Conservation (phyloP, 2,113 vertebrate genomes). For the Gallinago undulata region DNA sequence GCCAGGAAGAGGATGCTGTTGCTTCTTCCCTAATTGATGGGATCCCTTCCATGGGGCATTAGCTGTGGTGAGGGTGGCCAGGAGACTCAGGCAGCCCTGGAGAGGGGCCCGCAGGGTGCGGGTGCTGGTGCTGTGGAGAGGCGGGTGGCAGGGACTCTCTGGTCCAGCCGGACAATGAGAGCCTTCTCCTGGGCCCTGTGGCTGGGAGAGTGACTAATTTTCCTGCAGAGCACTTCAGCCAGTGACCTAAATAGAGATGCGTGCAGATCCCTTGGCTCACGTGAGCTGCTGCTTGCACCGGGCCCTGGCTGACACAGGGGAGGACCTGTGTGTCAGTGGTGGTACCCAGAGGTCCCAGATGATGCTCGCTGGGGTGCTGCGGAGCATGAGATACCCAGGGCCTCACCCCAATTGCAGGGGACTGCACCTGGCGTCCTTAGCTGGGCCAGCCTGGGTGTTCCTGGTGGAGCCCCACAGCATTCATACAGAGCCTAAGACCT, state of each 20-base stretch:
- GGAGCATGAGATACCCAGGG: background rate
- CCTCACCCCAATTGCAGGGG: background rate
- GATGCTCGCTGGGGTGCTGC: background rate
- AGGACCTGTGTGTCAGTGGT: accelerated
- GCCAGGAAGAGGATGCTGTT: background rate
- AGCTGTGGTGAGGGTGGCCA: accelerated
- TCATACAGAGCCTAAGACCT: accelerated
- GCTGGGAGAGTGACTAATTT: background rate
- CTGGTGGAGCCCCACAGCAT: accelerated
- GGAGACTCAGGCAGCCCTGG: background rate
- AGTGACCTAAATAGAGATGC: constrained; percentile 34
- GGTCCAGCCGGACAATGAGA: background rate
- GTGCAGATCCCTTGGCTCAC: background rate
- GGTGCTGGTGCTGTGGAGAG: accelerated
- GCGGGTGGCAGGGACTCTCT: accelerated
- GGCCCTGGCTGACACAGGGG: background rate
- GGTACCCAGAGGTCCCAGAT: accelerated
- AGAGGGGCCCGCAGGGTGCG: accelerated
- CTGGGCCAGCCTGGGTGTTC: accelerated
- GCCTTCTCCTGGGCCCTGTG: background rate
- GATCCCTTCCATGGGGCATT: accelerated
- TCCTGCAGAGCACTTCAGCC: constrained; percentile 32
- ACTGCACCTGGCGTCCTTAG: accelerated
- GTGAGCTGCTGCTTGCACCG: background rate
- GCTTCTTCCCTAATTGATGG: background rate